A percentile compares a stretch with the other conserved stretches of the same genome.
phyloP scores from a whole-genome alignment of 2,888 invertebrate genomes.

The Cheilosia vulpina region DNA sequence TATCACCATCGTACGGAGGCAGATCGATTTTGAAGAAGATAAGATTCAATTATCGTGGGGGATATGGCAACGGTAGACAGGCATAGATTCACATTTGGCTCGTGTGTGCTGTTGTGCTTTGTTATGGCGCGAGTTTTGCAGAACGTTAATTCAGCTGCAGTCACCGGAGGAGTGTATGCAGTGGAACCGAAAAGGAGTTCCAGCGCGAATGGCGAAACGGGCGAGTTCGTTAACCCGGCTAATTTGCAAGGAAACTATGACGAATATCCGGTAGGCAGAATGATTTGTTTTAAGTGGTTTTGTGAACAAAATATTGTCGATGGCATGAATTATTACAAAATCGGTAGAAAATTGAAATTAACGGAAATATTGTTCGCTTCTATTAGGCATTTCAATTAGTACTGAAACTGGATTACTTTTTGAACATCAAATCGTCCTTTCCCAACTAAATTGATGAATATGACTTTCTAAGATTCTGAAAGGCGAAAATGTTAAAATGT shows the following conservation, averaged over 20 bases:
- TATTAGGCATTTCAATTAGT: too few species aligned
- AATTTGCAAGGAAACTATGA: slow-evolving; percentile 49
- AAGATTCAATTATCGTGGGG: slow-evolving; percentile 17
- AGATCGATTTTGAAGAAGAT: slow-evolving; percentile 16
- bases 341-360: too few species aligned
- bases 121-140: slow-evolving; percentile 28
- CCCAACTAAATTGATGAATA: too few species aligned
- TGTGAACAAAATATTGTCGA: background rate
- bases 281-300: slow-evolving; percentile 8
- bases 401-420: too few species aligned
- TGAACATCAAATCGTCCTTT: too few species aligned
- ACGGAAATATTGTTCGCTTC: too few species aligned
- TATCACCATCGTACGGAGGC: slow-evolving; percentile 6
- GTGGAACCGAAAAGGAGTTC: slow-evolving; percentile 38
- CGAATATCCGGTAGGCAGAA: slow-evolving; percentile 59
- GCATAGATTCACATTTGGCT: slow-evolving; percentile 50
- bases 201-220: slow-evolving; percentile 34
- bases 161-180: slow-evolving; percentile 51
- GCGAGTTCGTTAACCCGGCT: slow-evolving; percentile 42
- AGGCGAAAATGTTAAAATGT: too few species aligned
- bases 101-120: slow-evolving; percentile 50
- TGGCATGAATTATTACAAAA: too few species aligned
- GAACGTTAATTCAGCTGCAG: slow-evolving; percentile 11
- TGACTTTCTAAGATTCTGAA: too few species aligned
- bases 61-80: slow-evolving; percentile 50